Base-by-base conservation (phyloP, 2,797 vertebrate species). In the Setipinna tenuifilis region DNA sequence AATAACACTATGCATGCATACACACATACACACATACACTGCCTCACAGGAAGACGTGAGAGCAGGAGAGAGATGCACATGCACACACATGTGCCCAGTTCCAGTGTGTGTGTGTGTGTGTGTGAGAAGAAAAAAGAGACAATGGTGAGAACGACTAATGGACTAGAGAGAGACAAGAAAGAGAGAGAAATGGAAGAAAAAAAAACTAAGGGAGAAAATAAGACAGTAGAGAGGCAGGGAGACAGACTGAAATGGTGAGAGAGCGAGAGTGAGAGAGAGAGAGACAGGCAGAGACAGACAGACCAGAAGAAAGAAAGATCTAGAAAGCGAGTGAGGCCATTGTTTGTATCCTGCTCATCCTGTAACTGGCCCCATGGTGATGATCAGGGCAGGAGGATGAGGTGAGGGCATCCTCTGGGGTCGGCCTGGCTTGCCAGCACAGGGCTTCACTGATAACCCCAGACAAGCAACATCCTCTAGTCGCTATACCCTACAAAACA, bases 31-130 rank as follows among this genome's bases (percentile, higher is more conserved):
- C 62, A 28, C 12, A 68, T 25, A 71, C 65, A 71, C 68, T 21
- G 68, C 31, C 68, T 7, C 7, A 25, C 17, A 41, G 71, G 41
- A 35, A 78, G 35, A 25, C 28, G 61, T 9, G 14, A 14, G 31
- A 21, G 17, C 6, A 61, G 1, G 1, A 9, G 0, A 78, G 16
- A 44, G 16, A 78, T 78, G 71, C 71, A 78, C 71, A 44, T 78
- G 71, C 17, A 78, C 44, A 28, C 68, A 44, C 31, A 78, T 78
- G 71, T 75, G 68, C 31, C 35, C 31, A 75, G 31, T 21, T 41
- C 68, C 31, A 17, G 68, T 75, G 82, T 41, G 82, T 61, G 82
- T 65, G 58, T 62, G 82, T 46, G 57, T 44, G 58, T 83, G 82
- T 44, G 82, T 44, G 58, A 19, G 25, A 16, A n/a, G n/a, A n/a